These are phyloP conservation scores for Perca schrenkii DNA, from an alignment of 2,113 vertebrate species.

Conservation along the genomic window DNA sequence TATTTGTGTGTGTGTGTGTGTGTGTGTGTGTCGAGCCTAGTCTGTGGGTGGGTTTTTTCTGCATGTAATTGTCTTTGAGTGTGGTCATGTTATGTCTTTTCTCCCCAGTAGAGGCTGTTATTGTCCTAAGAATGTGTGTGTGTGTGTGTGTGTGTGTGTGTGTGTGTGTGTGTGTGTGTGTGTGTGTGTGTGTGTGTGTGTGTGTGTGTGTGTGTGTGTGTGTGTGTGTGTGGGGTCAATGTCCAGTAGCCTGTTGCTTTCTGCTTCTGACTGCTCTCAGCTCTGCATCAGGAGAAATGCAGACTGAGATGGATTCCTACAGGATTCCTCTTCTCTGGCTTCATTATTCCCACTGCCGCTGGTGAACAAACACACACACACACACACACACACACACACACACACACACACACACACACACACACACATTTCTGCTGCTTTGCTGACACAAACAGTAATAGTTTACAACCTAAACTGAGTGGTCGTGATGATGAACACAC, in stretches of 20 bases:
- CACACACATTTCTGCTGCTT: slow-evolving; percentile 19
- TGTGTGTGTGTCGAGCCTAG: not conserved
- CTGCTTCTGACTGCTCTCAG: slow-evolving; percentile 59
- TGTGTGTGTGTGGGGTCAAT: slow-evolving; percentile 43
- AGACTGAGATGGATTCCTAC: slow-evolving; percentile 72
- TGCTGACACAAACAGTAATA: slow-evolving; percentile 35
- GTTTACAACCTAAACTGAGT: slow-evolving; percentile 4
- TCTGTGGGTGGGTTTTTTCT: slow-evolving; percentile 50
- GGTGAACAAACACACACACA: slow-evolving; percentile 37
- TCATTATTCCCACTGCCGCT: slow-evolving; percentile 65
- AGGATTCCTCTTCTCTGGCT: slow-evolving; percentile 68
- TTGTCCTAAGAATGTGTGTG: slow-evolving; percentile 71
- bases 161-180: slow-evolving; percentile 15
- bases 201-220: slow-evolving; percentile 29
- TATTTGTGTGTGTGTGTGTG: slow-evolving; percentile 24
- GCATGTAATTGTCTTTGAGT: slow-evolving; percentile 26
- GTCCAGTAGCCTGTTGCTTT: slow-evolving; percentile 81
- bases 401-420: slow-evolving; percentile 6
- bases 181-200: slow-evolving; percentile 46
- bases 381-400: slow-evolving; percentile 30
- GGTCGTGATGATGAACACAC: slow-evolving; percentile 28
- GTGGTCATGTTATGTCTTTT: slow-evolving; percentile 63
- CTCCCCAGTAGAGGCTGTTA: slow-evolving; percentile 75
- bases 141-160: slow-evolving; percentile 38
- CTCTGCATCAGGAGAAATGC: slow-evolving; percentile 71